These are phyloP conservation scores for Ctenicera cuprea DNA, from an alignment of 2,888 invertebrate species.

Conservation along the genomic window DNA sequence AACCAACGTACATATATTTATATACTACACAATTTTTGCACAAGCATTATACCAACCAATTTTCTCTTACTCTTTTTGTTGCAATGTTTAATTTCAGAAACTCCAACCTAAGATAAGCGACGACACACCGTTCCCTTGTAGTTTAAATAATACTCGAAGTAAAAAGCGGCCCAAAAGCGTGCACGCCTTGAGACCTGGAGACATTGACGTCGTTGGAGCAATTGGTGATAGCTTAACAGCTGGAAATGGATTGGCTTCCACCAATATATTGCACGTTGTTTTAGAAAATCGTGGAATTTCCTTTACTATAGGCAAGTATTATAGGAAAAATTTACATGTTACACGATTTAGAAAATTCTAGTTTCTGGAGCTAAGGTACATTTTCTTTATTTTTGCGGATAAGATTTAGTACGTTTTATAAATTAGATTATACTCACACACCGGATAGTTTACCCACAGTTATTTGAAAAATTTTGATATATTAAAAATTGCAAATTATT, in stretches of 20 bases:
- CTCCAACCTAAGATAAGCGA: conserved; percentile 63
- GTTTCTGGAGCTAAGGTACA: no score
- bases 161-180: conserved; percentile 73
- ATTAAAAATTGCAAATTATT: no score
- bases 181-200: conserved; percentile 77
- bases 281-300: conserved; percentile 62
- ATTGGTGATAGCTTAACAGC: conserved; percentile 79
- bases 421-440: no score
- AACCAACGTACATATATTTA: no score
- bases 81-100: conserved; percentile 46
- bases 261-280: conserved; percentile 68
- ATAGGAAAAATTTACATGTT: background rate
- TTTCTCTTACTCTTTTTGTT: no score
- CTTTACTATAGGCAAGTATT: conserved; percentile 49
- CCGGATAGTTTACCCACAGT: no score
- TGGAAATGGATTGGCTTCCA: conserved; percentile 75
- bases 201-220: conserved; percentile 77
- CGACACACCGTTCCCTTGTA: conserved; percentile 68
- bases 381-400: no score
- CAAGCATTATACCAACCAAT: no score
- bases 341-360: no score
- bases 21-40: no score
- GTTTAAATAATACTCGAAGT: conserved; percentile 65
- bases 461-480: no score
- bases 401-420: no score